Evolutionary conservation across 2,888 invertebrate species (phyloP), one percentile per base, ranked within the genome.

Genomic region (Tetheella fluctuosa): DNA sequence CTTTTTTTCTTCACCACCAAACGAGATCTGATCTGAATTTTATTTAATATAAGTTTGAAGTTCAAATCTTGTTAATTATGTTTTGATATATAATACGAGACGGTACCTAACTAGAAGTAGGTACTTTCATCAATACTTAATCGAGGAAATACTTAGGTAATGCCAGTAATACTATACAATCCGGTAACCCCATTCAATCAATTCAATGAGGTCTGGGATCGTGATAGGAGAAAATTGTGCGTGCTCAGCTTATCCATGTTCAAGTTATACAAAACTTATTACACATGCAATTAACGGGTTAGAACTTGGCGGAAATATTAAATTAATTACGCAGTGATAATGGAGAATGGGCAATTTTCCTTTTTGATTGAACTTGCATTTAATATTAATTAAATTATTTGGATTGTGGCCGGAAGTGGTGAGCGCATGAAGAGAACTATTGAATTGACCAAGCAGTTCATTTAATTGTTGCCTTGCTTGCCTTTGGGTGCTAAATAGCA

Each of bases 161-260:
- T 20, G 48, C 8, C 48, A 48, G 48, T 48, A 48, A 48, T 20
- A 48, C 48, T 42, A 48, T 10, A 48, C 48, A 48, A 48, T 48
- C 48, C 10, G 48, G 48, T 48, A 20, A 48, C 48, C 48, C 48
- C 48, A 20, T 48, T 48, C 48, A 48, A 48, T 48, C 48, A 48
- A 48, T 48, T 17, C 48, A 48, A 48, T 48, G 48, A 48, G 48
- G 5, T 48, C 48, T 48, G 10, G 48, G 48, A 48, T 48, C 48
- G 48, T 48, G 48, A 48, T 48, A 48, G 48, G 48, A 48, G 48
- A 48, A 48, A 48, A 48, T 48, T 20, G 48, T 48, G 48, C 48
- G 48, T 48, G 48, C 48, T 20, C 48, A 48, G 48, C 48, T 7
- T 48, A 48, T 48, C 42, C 48, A 48, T 48, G 48, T 48, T 48